Percentiles rank a stretch among this genome's conserved stretches.
These are phyloP conservation scores for Pterocles gutturalis DNA, from an alignment of 2,113 vertebrate genomes.

Conservation along the genomic window DNA sequence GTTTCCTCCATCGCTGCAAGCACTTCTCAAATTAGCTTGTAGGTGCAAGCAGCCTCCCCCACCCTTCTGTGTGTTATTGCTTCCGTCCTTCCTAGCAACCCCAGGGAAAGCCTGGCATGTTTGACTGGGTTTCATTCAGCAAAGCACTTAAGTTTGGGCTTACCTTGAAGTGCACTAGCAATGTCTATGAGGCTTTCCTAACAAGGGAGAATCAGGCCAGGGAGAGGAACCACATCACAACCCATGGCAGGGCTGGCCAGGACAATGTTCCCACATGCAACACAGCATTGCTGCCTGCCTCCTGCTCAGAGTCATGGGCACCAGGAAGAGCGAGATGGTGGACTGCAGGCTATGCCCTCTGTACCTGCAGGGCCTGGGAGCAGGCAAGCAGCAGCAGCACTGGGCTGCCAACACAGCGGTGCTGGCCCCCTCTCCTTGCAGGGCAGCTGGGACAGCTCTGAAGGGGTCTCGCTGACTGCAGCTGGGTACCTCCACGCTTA, in stretches of 20 bases:
- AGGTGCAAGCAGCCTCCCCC: conserved; percentile 43
- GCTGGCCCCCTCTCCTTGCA: background rate
- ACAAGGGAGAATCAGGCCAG: background rate
- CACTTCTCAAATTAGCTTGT: background rate
- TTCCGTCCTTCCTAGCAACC: conserved; percentile 2
- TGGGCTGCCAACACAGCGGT: background rate
- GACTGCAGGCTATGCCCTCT: background rate
- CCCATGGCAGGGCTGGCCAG: background rate
- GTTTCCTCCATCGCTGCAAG: background rate
- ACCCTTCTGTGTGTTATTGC: conserved; percentile 22
- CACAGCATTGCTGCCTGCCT: background rate
- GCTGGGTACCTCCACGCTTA: background rate
- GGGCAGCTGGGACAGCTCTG: background rate
- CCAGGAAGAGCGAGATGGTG: background rate
- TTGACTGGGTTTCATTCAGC: background rate
- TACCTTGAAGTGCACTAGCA: background rate
- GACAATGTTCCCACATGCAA: background rate
- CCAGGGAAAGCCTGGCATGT: background rate
- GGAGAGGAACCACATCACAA: background rate
- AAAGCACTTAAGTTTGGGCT: background rate
- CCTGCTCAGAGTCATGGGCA: background rate
- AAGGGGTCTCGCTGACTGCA: background rate
- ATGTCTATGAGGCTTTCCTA: background rate
- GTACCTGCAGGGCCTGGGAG: background rate
- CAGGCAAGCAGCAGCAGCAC: background rate